phyloP scores from a whole-genome alignment of 2,113 vertebrate genomes.

The Cyanoramphus novaezelandiae region DNA sequence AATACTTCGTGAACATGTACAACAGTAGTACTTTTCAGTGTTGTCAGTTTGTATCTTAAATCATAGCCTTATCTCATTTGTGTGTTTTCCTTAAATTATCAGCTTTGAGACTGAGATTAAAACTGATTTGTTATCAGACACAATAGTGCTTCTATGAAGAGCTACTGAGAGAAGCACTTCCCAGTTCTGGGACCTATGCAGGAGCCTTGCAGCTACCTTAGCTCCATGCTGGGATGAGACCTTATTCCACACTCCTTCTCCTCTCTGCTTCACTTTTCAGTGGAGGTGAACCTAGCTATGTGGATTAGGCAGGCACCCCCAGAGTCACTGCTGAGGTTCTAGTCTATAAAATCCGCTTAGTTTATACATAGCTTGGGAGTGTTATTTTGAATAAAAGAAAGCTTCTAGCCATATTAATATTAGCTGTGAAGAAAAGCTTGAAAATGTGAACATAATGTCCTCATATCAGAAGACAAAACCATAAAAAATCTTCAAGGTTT shows the following conservation, averaged over 20 bases:
- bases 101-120: background rate
- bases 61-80: background rate
- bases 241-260: background rate
- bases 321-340: background rate
- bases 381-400: background rate
- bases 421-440: background rate
- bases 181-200: background rate
- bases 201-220: background rate
- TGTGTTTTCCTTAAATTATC: background rate
- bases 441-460: background rate
- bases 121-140: background rate
- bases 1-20: background rate
- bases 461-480: background rate
- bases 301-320: background rate
- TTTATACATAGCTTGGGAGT: background rate
- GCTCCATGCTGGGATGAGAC: background rate
- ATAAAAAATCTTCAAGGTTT: background rate
- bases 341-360: background rate
- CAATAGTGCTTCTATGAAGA: background rate
- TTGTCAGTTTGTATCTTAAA: background rate
- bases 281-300: background rate
- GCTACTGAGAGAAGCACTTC: background rate
- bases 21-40: background rate
- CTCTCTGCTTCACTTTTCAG: background rate
- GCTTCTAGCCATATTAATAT: background rate